Conservation (phyloP, 2,113 vertebrate species). For the Neogobius melanostomus region DNA sequence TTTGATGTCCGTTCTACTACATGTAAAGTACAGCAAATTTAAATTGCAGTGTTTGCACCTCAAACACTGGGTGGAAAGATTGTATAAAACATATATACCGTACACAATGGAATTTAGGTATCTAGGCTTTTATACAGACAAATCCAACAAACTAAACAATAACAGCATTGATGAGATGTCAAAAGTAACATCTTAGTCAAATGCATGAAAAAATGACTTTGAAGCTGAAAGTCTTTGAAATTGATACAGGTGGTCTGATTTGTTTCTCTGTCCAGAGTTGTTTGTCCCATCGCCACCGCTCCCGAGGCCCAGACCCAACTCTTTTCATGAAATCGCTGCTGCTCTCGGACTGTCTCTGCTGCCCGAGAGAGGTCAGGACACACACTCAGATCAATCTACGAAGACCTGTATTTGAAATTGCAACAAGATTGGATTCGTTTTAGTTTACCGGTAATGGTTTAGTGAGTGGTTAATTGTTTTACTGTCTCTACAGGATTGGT, state of each 20-base stretch:
- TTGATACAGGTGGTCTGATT: background rate
- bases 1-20: too few relatives aligned
- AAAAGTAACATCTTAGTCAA: too few relatives aligned
- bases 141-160: background rate
- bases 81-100: too few relatives aligned
- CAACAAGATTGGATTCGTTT: too few relatives aligned
- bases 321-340: slow-evolving; percentile 46
- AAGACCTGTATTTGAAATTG: background rate
- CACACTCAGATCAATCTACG: background rate
- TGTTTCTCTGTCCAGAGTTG: slow-evolving; percentile 5
- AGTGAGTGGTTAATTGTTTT: background rate
- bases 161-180: background rate
- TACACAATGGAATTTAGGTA: too few relatives aligned
- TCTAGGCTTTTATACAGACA: background rate
- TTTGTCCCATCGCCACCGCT: background rate
- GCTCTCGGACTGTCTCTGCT: slow-evolving; percentile 19
- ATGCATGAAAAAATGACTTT: too few relatives aligned
- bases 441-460: background rate
- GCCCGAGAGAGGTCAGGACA: slow-evolving; percentile 9
- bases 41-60: too few relatives aligned
- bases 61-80: too few relatives aligned
- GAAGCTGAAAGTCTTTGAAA: background rate
- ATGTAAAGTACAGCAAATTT: too few relatives aligned
- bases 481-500: slow-evolving; percentile 24
- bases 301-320: slow-evolving; percentile 36